Percentiles rank a stretch among this genome's conserved stretches.
These are phyloP conservation scores for Gymnocheta viridis DNA, from an alignment of 2,888 invertebrate genomes.

Conservation along the genomic window DNA sequence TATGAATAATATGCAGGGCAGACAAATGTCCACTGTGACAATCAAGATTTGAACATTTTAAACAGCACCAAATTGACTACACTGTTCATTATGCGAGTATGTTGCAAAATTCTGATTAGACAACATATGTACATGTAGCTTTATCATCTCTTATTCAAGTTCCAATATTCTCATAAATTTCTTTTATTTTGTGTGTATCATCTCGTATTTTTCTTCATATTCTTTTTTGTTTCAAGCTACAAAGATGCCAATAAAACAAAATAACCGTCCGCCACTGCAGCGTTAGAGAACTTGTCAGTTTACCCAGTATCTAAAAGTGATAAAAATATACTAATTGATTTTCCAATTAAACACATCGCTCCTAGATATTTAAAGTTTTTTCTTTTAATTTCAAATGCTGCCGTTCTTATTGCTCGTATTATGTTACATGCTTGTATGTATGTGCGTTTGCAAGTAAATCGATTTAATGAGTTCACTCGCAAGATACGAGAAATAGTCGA, in stretches of 20 bases:
- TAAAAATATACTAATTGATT: not conserved
- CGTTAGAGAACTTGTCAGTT: not conserved
- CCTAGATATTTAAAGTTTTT: not conserved
- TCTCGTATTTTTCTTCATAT: not conserved
- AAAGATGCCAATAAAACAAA: not conserved
- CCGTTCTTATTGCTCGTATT: not conserved
- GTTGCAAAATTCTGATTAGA: not conserved
- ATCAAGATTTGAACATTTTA: too few species aligned
- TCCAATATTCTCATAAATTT: not conserved
- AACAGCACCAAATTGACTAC: too few species aligned
- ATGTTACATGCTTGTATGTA: not conserved
- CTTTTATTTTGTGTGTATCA: not conserved
- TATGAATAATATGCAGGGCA: too few species aligned
- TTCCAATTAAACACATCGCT: not conserved
- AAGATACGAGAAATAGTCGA: not conserved
- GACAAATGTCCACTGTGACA: too few species aligned
- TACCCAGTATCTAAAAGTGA: not conserved
- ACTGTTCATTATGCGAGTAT: not conserved
- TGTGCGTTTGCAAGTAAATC: not conserved
- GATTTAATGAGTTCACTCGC: not conserved
- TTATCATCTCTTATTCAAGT: not conserved
- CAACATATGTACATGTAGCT: not conserved
- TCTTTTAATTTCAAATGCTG: not conserved
- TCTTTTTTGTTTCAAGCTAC: not conserved
- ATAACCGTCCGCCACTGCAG: not conserved